A percentile compares a stretch with the other conserved stretches of the same genome.
phyloP scores from a whole-genome alignment of 1,140 invertebrate species.

The Mizuhopecten yessoensis region DNA sequence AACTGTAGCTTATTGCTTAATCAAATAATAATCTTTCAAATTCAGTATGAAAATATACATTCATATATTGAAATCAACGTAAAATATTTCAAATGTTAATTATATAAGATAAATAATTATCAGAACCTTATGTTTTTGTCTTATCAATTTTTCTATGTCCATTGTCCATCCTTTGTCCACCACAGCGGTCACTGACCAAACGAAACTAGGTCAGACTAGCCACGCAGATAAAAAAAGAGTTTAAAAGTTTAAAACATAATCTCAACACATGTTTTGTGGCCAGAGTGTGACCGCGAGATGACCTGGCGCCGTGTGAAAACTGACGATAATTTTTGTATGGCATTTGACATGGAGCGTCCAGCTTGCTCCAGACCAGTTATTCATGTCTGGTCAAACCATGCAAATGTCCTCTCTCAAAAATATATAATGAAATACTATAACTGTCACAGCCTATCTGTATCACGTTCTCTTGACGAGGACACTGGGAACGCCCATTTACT shows the following conservation, averaged over 20 bases:
- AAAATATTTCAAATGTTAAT: too few species aligned
- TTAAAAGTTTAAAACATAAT: conserved; percentile 36
- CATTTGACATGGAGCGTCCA: conserved; percentile 31
- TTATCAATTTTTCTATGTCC: too few species aligned
- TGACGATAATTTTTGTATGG: neutral
- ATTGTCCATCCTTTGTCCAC: conserved; percentile 15
- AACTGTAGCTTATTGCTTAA: too few species aligned
- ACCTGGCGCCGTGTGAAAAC: neutral
- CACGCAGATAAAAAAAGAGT: conserved; percentile 38
- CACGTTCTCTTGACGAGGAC: too few species aligned
- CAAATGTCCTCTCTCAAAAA: neutral
- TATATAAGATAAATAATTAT: too few species aligned
- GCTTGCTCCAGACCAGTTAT: neutral
- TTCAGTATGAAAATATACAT: too few species aligned
- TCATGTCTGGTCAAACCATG: too few species aligned
- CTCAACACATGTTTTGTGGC: conserved; percentile 16
- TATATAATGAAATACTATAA: neutral
- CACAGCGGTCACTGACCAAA: conserved; percentile 9
- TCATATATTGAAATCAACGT: too few species aligned
- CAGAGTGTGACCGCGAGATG: neutral
- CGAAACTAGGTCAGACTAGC: conserved; percentile 4
- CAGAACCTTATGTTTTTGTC: too few species aligned
- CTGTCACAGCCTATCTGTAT: neutral
- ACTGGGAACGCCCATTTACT: too few species aligned
- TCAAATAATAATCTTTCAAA: too few species aligned